These are phyloP conservation scores for Alloplasta piceator DNA, from an alignment of 2,888 invertebrate genomes.

Conservation along the genomic window DNA sequence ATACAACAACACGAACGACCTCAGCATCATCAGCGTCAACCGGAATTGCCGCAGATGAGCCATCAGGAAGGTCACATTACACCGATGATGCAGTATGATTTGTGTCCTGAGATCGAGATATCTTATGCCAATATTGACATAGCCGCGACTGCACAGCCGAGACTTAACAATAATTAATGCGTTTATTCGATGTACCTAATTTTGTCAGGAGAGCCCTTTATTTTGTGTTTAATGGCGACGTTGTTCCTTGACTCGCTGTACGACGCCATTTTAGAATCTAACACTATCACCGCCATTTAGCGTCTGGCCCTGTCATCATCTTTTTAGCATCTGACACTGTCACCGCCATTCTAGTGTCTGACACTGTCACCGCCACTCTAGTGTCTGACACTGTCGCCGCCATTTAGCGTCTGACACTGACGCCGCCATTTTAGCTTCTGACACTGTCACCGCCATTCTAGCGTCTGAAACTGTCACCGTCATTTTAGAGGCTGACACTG, in stretches of 20 bases:
- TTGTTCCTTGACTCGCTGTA: constrained; percentile 38
- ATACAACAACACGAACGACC: constrained; percentile 72
- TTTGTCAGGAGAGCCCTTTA: constrained; percentile 6
- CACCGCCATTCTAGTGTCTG: too few species aligned
- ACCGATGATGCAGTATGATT: constrained; percentile 77
- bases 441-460: too few species aligned
- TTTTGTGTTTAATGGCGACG: constrained; percentile 18
- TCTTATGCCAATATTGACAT: constrained; percentile 76
- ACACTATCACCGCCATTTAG: neutral
- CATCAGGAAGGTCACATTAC: constrained; percentile 70
- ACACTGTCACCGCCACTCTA: too few species aligned
- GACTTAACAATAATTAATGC: constrained; percentile 71
- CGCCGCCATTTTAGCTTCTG: too few species aligned
- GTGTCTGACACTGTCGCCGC: too few species aligned
- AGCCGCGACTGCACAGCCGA: constrained; percentile 72
- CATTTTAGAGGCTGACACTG: too few species aligned
- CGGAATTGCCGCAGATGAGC: constrained; percentile 69
- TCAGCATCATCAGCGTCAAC: constrained; percentile 71
- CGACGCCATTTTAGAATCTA: neutral
- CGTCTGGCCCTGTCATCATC: too few species aligned
- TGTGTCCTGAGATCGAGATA: constrained; percentile 76
- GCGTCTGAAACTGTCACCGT: too few species aligned
- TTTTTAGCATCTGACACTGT: too few species aligned
- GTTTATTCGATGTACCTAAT: constrained; percentile 24
- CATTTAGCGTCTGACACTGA: too few species aligned